Percentiles rank a stretch among this genome's conserved stretches.
Evolutionary conservation across 1,140 invertebrate genomes (phyloP).

Genomic region (Aphaenogaster rudis): DNA sequence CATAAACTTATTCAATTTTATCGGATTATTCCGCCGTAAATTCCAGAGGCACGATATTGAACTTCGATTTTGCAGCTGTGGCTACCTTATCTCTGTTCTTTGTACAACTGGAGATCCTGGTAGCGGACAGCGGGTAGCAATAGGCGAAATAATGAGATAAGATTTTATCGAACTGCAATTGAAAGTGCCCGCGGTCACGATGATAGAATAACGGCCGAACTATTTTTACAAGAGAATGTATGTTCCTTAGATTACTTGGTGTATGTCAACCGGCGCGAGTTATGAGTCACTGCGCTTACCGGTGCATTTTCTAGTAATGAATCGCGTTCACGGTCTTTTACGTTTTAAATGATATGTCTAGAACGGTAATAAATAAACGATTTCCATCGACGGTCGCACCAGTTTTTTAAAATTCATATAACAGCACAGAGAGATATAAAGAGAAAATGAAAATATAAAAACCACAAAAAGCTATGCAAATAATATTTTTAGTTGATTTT

Average conservation of each 20-base stretch:
- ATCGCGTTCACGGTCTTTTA: conserved; percentile 50
- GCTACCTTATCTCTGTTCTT: conserved; percentile 8
- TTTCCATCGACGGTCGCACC: neutral
- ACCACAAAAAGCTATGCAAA: neutral
- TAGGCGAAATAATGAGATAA: conserved; percentile 63
- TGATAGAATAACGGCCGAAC: conserved; percentile 36
- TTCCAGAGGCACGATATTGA: conserved; percentile 42
- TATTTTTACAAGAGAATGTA: conserved; percentile 54
- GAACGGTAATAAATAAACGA: conserved; percentile 33
- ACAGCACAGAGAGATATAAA: neutral
- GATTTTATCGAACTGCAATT: conserved; percentile 64
- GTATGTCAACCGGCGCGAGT: conserved; percentile 64
- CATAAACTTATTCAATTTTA: conserved; percentile 37
- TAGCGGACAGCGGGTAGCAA: conserved; percentile 3
- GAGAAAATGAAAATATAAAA: neutral
- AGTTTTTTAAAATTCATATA: neutral
- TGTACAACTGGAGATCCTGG: neutral
- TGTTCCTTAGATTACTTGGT: conserved; percentile 43
- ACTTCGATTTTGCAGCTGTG: conserved; percentile 21
- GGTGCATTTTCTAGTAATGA: conserved; percentile 70
- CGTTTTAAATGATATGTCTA: conserved; percentile 2
- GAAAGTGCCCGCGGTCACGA: conserved; percentile 62
- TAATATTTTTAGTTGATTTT: neutral
- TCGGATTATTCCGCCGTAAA: conserved; percentile 11
- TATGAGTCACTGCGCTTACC: conserved; percentile 70